A percentile compares a stretch with the other conserved stretches of the same genome.
Conservation (phyloP, 2,888 invertebrate species). For the Hirtodrosophila cameraria region DNA sequence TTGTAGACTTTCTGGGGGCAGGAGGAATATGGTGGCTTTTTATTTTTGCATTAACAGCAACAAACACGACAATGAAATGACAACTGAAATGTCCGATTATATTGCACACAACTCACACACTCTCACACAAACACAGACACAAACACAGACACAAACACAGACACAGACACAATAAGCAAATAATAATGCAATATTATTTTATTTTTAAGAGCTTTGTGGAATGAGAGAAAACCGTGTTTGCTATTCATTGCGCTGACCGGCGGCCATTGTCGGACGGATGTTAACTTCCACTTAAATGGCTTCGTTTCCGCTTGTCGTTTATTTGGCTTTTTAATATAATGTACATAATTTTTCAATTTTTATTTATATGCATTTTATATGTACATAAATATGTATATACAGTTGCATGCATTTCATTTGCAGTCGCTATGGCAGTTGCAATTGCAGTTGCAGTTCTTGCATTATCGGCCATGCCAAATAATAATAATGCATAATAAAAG, state of each 20-base stretch:
- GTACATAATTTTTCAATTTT: slow-evolving; percentile 80
- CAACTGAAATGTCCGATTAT: slow-evolving; percentile 84
- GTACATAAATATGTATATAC: too few relatives aligned
- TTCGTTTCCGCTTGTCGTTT: slow-evolving; percentile 83
- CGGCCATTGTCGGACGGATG: slow-evolving; percentile 79
- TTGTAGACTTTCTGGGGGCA: slow-evolving; percentile 11
- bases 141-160: background rate
- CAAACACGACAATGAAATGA: slow-evolving; percentile 82
- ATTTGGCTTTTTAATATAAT: slow-evolving; percentile 77
- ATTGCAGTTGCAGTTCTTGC: slow-evolving; percentile 31
- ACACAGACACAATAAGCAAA: slow-evolving; percentile 56
- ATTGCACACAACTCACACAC: slow-evolving; percentile 67
- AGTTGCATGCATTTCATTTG: slow-evolving; percentile 78
- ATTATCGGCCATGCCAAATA: slow-evolving; percentile 57
- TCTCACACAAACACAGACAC: slow-evolving; percentile 43
- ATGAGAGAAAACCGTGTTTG: slow-evolving; percentile 35
- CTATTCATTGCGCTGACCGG: slow-evolving; percentile 64
- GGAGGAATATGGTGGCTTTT: slow-evolving; percentile 59
- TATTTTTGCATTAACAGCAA: slow-evolving; percentile 80
- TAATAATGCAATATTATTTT: slow-evolving; percentile 80
- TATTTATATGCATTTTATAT: slow-evolving; percentile 62
- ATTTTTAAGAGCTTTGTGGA: slow-evolving; percentile 50
- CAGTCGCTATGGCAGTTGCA: slow-evolving; percentile 27
- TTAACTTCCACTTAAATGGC: slow-evolving; percentile 83
- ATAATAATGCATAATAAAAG: slow-evolving; percentile 65